Conservation (phyloP, 53 echinoderm and acorn worm genomes). For the Stichopus horrens region DNA sequence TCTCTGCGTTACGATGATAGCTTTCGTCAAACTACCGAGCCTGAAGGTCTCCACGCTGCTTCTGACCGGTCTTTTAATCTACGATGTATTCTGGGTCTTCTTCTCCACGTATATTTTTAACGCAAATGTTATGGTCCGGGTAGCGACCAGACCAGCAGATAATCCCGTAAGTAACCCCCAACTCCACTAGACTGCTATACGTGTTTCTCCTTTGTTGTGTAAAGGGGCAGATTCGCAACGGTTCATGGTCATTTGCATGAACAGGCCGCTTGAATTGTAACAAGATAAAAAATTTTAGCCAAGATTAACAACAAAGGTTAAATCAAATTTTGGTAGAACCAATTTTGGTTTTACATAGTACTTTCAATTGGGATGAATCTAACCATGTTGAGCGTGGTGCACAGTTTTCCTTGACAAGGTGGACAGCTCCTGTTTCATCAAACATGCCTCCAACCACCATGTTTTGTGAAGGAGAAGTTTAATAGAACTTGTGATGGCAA, state of each 20-base stretch:
- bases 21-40: constrained; percentile 93
- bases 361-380: too few relatives aligned
- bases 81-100: constrained; percentile 99
- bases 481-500: neutral
- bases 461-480: neutral
- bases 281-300: neutral
- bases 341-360: too few relatives aligned
- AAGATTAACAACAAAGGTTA: too few relatives aligned
- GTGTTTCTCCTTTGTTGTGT: neutral
- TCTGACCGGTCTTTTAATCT: constrained; percentile 92
- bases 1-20: constrained; percentile 99
- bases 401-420: too few relatives aligned
- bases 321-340: too few relatives aligned
- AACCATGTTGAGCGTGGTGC: too few relatives aligned
- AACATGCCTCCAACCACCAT: neutral
- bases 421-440: neutral
- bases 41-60: constrained; percentile 94
- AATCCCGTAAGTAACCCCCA: constrained; percentile 77
- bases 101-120: constrained; percentile 99
- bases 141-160: constrained; percentile 93
- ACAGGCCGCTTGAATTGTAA: neutral
- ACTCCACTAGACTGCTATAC: neutral
- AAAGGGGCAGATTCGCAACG: neutral
- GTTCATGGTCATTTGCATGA: too few relatives aligned
- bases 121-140: constrained; percentile 99